Evolutionary conservation across 2,797 vertebrate genomes (phyloP).

Genomic region (Myripristis jacobus): DNA sequence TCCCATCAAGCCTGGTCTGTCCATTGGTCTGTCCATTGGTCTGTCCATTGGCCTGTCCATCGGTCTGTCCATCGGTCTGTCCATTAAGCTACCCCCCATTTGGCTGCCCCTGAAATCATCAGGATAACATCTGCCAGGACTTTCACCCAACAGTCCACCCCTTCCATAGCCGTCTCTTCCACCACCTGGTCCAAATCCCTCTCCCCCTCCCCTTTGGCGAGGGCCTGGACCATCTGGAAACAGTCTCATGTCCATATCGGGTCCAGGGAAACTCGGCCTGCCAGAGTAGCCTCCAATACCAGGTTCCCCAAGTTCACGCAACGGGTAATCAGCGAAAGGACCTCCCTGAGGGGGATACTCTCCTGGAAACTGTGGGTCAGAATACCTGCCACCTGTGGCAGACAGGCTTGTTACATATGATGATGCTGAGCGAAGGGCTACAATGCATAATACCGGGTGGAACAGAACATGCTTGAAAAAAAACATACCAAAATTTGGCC

Average conservation of each 20-base stretch:
- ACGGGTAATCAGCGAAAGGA: conserved; percentile 62
- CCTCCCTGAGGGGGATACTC: conserved; percentile 67
- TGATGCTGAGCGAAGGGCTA: not conserved
- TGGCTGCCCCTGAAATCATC: conserved; percentile 60
- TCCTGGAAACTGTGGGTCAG: conserved; percentile 64
- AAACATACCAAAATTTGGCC: conserved; percentile 67
- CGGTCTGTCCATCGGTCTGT: too few relatives aligned
- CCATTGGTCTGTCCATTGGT: conserved; percentile 22
- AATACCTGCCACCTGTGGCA: conserved; percentile 66
- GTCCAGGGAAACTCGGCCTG: conserved; percentile 49
- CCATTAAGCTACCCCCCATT: conserved; percentile 41
- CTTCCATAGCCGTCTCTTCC: conserved; percentile 56
- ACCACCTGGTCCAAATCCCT: conserved; percentile 59
- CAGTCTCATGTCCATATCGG: conserved; percentile 60
- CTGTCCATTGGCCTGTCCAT: too few relatives aligned
- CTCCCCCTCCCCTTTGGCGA: conserved; percentile 21
- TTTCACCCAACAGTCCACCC: conserved; percentile 49
- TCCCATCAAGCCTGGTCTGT: conserved; percentile 70
- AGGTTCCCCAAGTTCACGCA: conserved; percentile 54
- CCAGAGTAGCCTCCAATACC: conserved; percentile 64
- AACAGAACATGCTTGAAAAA: not conserved
- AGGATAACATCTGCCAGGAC: conserved; percentile 57
- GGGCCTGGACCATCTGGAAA: conserved; percentile 62
- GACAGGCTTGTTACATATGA: conserved; percentile 8
- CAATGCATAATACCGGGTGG: not conserved